Conservation (phyloP, 2,113 vertebrate genomes). For the Dicentrarchus labrax region DNA sequence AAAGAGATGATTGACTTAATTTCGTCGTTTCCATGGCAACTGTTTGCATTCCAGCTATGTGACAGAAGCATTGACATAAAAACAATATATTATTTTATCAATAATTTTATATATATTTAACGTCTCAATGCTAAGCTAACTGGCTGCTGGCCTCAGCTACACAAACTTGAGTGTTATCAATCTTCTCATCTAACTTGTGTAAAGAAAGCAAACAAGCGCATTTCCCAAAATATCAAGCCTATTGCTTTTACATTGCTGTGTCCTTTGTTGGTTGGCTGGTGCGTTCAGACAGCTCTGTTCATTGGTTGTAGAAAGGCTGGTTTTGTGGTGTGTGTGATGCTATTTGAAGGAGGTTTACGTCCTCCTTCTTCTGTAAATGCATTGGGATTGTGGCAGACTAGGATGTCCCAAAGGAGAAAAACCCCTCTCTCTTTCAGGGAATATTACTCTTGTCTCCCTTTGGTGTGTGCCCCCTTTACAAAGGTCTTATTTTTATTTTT, state of each 20-base stretch:
- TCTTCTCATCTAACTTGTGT: neutral
- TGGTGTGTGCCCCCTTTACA: constrained; percentile 34
- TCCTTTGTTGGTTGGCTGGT: constrained; percentile 39
- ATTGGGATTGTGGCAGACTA: constrained; percentile 82
- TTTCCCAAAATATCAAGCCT: neutral
- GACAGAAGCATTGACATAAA: no score
- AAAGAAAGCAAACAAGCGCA: neutral
- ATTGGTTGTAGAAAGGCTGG: constrained; percentile 67
- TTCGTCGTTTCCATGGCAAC: no score
- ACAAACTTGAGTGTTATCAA: neutral
- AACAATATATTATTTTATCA: no score
- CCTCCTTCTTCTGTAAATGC: constrained; percentile 66
- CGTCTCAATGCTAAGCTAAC: neutral
- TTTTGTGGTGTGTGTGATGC: constrained; percentile 70
- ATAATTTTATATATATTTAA: no score
- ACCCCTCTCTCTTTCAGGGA: constrained; percentile 57
- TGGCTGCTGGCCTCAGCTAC: neutral
- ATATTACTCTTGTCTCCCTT: constrained; percentile 66
- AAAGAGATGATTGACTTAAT: no score
- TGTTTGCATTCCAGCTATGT: no score
- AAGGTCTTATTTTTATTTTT: constrained; percentile 19
- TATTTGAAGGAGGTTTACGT: constrained; percentile 60
- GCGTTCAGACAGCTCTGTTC: constrained; percentile 75
- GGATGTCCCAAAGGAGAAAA: constrained; percentile 69
- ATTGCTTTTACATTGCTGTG: neutral